Base-by-base conservation (phyloP, 2,113 vertebrate genomes). In the Triplophysa dalaica region DNA sequence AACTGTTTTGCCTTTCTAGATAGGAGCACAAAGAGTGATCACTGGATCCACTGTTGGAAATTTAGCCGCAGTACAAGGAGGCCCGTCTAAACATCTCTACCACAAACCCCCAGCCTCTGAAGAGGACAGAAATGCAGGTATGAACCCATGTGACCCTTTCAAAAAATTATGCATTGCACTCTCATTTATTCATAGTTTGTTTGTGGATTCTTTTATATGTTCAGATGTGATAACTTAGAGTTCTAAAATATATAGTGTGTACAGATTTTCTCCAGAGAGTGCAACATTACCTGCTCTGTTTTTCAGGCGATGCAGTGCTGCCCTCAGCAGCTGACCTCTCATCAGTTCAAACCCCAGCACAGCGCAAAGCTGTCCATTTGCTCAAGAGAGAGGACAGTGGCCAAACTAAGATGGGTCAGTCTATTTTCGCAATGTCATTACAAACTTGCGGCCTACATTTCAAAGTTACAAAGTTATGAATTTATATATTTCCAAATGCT, bases 91-190 rank as follows among this genome's bases (percentile, higher is more conserved):
- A 26, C 63, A 70, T 29, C 67, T 88, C 24, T 22, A 86, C 11
- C 86, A 86, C 66, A 78, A 84, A 14, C 84, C 87, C 1, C 84
- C 90, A 9, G 60, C 91, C 62, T 29, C 80, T 48, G 86, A 90
- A 58, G 86, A 65, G 0, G 89, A 92, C 66, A 72, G 38, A 43
- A 77, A 19, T 4, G 92, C 88, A 94, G 93, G 95, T 97, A 81
- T 90, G 92, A 29, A 78, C 5, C n/a, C 65, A 5, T 38, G 5
- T 52, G 60, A 48, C 43, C 29, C 21, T 14, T 7, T 56, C 24
- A 54, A 19, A 33, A 29, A n/a, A 14, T 54, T 4, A 24, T 70
- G 14, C 17, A 48, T 45, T 50, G 7, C 13, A 54, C 29, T 60
- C 12, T 62, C 11, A 29, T 38, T 17, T 13, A n/a, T 56, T 72